These are phyloP conservation scores for Stenotaenia linearis DNA, from an alignment of 2,888 invertebrate species.

Conservation along the genomic window DNA sequence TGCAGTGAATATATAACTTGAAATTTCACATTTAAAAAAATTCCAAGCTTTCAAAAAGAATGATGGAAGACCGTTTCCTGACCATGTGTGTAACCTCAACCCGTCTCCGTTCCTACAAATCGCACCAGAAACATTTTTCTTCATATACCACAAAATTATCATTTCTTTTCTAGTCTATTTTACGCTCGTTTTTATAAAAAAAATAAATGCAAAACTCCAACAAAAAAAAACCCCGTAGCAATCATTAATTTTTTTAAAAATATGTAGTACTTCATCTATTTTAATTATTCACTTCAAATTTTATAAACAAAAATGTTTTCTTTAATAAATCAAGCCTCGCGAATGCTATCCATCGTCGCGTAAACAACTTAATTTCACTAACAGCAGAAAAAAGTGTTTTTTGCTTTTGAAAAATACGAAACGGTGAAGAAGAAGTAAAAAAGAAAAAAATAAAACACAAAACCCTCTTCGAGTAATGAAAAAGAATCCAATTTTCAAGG, in stretches of 20 bases:
- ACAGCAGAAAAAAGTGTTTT: neutral
- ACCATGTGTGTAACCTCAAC: slow-evolving; percentile 1
- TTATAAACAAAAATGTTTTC: neutral
- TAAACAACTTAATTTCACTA: neutral
- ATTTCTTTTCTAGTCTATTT: neutral
- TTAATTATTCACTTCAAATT: too few species aligned
- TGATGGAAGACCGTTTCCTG: neutral
- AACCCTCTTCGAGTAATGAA: slow-evolving; percentile 3
- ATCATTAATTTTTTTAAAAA: too few species aligned
- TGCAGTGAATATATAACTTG: slow-evolving; percentile 4
- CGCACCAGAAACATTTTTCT: neutral
- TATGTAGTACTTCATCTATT: too few species aligned
- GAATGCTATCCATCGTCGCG: neutral
- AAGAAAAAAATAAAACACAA: neutral
- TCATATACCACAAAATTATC: neutral
- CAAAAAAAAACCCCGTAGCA: too few species aligned
- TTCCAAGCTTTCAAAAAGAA: slow-evolving; percentile 1
- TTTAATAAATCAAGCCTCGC: neutral
- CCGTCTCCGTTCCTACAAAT: neutral
- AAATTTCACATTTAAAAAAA: slow-evolving; percentile 1
- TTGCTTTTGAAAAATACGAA: neutral
- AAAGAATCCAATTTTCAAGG: slow-evolving; percentile 9
- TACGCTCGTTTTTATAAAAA: neutral
- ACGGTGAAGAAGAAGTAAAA: neutral
- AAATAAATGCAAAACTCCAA: neutral